Percentiles rank a stretch among this genome's conserved stretches.
Conservation (phyloP, 2,888 invertebrate genomes). For the Prosopocoilus inquinatus region DNA sequence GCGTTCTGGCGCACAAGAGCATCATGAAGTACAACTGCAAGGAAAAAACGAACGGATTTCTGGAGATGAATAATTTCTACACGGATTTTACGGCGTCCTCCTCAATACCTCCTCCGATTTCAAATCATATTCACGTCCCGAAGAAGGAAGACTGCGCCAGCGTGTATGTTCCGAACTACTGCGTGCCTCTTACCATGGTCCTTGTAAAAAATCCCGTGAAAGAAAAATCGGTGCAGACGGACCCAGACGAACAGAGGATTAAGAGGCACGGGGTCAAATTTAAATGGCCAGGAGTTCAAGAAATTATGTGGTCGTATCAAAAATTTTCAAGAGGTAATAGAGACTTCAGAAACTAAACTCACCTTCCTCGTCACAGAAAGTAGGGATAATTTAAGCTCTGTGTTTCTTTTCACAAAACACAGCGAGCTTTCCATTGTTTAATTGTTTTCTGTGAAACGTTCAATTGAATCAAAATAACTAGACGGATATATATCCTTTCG, state of each 20-base stretch:
- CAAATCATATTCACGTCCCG: background rate
- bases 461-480: too few relatives aligned
- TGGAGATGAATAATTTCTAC: background rate
- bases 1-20: constrained; percentile 41
- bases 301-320: constrained; percentile 54
- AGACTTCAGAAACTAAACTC: constrained; percentile 1
- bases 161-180: constrained; percentile 19
- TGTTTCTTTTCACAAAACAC: too few relatives aligned
- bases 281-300: constrained; percentile 55
- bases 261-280: constrained; percentile 18
- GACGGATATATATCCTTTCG: too few relatives aligned
- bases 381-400: too few relatives aligned
- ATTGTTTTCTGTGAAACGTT: too few relatives aligned
- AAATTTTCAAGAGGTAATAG: constrained; percentile 57
- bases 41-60: constrained; percentile 1
- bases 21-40: constrained; percentile 11
- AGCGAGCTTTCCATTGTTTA: too few relatives aligned
- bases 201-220: constrained; percentile 18
- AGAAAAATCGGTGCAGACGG: constrained; percentile 16
- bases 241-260: constrained; percentile 8
- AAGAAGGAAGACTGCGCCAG: constrained; percentile 26
- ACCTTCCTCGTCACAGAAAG: too few relatives aligned
- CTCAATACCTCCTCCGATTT: background rate
- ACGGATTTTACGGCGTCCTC: background rate
- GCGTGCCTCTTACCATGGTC: constrained; percentile 35